phyloP scores from a whole-genome alignment of 2,797 vertebrate genomes.

The Glyptemys insculpta region DNA sequence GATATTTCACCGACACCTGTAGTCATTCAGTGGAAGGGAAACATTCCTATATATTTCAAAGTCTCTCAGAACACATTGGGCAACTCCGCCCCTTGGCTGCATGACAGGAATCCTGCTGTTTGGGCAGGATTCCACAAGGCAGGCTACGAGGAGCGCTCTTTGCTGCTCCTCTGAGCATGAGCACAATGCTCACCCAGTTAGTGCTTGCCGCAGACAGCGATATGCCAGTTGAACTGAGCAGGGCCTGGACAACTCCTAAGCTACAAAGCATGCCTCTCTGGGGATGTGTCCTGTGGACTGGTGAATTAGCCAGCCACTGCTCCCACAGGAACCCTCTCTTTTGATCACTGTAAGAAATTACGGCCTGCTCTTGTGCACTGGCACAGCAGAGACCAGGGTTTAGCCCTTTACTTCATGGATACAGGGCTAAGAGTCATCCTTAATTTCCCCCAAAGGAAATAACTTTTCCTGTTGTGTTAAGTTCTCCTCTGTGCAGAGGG shows the following conservation, averaged over 20 bases:
- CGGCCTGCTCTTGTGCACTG: background rate
- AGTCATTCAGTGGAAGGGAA: background rate
- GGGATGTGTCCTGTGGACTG: background rate
- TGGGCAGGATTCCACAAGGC: background rate
- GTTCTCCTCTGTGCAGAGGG: background rate
- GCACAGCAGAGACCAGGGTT: background rate
- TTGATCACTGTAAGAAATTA: background rate
- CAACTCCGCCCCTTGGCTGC: background rate
- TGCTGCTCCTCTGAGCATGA: background rate
- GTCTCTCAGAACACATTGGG: background rate
- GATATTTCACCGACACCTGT: background rate
- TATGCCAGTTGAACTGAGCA: background rate
- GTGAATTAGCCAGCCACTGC: background rate
- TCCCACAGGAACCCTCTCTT: background rate
- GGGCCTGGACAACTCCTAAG: background rate
- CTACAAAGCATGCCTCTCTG: background rate
- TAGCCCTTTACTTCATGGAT: conserved; percentile 7
- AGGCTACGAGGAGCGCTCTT: fast-evolving
- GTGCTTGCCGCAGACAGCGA: background rate
- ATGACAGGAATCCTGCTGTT: background rate
- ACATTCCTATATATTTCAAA: background rate
- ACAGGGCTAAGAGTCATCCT: background rate
- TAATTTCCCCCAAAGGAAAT: background rate
- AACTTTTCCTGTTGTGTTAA: background rate
- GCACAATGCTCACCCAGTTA: fast-evolving